Conservation (phyloP, 2,113 vertebrate genomes). For the Notothenia coriiceps region DNA sequence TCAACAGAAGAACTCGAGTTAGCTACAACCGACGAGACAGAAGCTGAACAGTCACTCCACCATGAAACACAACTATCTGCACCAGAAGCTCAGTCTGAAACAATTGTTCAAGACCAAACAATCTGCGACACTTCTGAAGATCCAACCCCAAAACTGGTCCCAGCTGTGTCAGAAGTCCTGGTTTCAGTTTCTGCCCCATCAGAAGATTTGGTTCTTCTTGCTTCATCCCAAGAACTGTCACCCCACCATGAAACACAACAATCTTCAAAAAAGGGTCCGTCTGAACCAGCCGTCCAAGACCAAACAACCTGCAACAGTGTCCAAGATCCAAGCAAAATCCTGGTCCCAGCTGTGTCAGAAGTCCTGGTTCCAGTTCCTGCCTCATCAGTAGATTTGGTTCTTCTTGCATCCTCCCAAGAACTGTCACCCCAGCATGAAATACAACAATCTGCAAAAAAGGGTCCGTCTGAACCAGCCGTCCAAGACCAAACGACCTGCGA, state of each 20-base stretch:
- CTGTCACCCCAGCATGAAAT: too few species aligned
- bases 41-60: not conserved
- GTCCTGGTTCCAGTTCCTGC: too few species aligned
- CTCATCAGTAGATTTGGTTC: not conserved
- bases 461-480: too few species aligned
- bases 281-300: too few species aligned
- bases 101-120: not conserved
- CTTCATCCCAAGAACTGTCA: not conserved
- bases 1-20: not conserved
- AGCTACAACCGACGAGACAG: not conserved
- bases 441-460: too few species aligned
- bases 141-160: not conserved
- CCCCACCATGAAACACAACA: too few species aligned
- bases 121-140: not conserved
- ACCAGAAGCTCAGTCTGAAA: slow-evolving; percentile 4
- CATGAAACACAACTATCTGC: not conserved
- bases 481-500: too few species aligned
- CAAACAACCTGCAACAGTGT: too few species aligned
- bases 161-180: not conserved
- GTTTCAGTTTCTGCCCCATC: not conserved
- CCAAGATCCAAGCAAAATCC: too few species aligned
- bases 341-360: too few species aligned
- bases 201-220: not conserved
- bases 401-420: not conserved
- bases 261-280: too few species aligned